Percentiles rank a stretch among this genome's conserved stretches.
Evolutionary conservation across 2,113 vertebrate genomes (phyloP).

Genomic region (Pagrus major): DNA sequence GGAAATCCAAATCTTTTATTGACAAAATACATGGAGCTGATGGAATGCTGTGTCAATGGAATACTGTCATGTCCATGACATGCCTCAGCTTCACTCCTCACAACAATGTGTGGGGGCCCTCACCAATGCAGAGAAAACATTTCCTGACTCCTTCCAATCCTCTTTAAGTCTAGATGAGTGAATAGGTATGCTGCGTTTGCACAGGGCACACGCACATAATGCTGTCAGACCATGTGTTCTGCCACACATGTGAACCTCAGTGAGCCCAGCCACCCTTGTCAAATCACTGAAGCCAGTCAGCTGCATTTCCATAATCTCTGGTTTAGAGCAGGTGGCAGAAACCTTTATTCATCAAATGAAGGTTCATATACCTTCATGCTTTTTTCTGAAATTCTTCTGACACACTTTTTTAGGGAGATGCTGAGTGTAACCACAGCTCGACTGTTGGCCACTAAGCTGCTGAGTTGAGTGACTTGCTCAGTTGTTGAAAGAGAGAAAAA

Average conservation of each 20-base stretch:
- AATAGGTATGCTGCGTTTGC: constrained; percentile 69
- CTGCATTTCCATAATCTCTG: constrained; percentile 65
- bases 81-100: constrained; percentile 57
- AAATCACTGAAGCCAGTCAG: constrained; percentile 39
- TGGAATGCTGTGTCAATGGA: constrained; percentile 63
- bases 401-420: not conserved
- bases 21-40: constrained; percentile 55
- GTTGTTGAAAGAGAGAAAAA: not conserved
- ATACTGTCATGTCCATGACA: constrained; percentile 66
- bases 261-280: constrained; percentile 24
- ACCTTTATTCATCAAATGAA: not conserved
- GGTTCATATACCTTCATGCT: not conserved
- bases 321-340: constrained; percentile 5
- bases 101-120: constrained; percentile 53
- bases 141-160: constrained; percentile 70
- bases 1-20: constrained; percentile 71
- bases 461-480: not conserved
- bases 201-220: constrained; percentile 54
- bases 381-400: not conserved
- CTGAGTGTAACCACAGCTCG: not conserved
- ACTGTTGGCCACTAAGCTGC: not conserved
- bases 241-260: constrained; percentile 43
- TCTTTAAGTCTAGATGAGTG: constrained; percentile 69
- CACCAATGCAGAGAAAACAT: constrained; percentile 59
- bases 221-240: constrained; percentile 72